A percentile compares a stretch with the other conserved stretches of the same genome.
phyloP scores from a whole-genome alignment of 2,888 invertebrate species.

The Ametastegia equiseti region DNA sequence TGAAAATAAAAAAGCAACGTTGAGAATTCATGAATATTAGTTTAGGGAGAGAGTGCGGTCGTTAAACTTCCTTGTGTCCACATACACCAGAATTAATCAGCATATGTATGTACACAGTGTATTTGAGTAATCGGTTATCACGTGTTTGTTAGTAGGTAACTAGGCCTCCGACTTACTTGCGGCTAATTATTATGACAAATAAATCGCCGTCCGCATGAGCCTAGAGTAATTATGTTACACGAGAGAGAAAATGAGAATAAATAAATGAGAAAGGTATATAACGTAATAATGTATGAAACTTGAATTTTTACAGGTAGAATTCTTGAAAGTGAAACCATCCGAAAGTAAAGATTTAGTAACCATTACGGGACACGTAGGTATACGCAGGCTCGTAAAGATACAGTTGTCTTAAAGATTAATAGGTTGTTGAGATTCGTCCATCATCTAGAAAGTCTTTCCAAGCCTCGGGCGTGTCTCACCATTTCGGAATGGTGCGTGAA shows the following conservation, averaged over 20 bases:
- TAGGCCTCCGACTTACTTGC: not conserved
- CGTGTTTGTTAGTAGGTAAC: slow-evolving; percentile 11
- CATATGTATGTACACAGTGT: not conserved
- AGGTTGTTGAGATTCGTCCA: slow-evolving; percentile 26
- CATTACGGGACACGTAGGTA: slow-evolving; percentile 22
- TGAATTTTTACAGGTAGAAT: not conserved
- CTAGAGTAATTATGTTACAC: not conserved
- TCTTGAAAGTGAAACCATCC: slow-evolving; percentile 42
- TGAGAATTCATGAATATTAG: slow-evolving; percentile 5
- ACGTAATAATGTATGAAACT: not conserved
- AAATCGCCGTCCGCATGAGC: not conserved
- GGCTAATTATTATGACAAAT: slow-evolving; percentile 11
- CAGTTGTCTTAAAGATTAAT: slow-evolving; percentile 29
- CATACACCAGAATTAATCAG: not conserved
- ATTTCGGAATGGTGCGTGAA: not conserved
- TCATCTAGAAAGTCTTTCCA: slow-evolving; percentile 39
- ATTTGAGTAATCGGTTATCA: slow-evolving; percentile 21
- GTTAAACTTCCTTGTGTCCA: slow-evolving; percentile 22
- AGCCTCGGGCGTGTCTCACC: slow-evolving; percentile 44
- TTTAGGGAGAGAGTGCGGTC: not conserved
- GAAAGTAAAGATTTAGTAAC: slow-evolving; percentile 41
- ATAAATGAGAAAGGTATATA: not conserved
- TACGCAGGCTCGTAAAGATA: not conserved
- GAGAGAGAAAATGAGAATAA: not conserved
- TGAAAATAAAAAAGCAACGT: slow-evolving; percentile 50